Percentiles rank a stretch among this genome's conserved stretches.
phyloP scores from a whole-genome alignment of 2,113 vertebrate species.

The Antennarius striatus region DNA sequence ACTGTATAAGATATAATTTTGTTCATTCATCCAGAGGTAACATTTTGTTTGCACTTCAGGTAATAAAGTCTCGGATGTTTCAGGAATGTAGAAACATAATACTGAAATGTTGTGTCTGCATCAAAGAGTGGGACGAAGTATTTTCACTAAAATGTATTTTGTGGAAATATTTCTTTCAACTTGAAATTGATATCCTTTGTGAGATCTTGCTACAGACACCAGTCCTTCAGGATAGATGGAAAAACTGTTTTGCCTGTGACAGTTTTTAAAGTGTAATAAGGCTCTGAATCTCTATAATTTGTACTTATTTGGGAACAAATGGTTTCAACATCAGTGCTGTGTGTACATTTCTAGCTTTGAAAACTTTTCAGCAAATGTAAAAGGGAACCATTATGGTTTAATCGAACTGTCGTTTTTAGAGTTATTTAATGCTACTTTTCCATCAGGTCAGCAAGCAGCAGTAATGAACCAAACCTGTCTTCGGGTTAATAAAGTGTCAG shows the following conservation, averaged over 20 bases:
- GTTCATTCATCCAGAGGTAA: background rate
- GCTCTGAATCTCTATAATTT: background rate
- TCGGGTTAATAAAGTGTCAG: background rate
- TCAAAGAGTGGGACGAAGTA: background rate
- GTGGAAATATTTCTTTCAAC: background rate
- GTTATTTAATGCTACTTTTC: background rate
- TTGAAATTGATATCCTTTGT: background rate
- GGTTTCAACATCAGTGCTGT: background rate
- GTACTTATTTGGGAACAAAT: background rate
- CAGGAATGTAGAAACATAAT: slow-evolving; percentile 8
- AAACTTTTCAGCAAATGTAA: background rate
- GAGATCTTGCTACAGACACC: background rate
- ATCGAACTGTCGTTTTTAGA: background rate
- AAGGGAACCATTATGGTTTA: too few relatives aligned
- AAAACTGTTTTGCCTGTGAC: too few relatives aligned
- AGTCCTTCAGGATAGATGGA: background rate
- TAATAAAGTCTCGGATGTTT: slow-evolving; percentile 25
- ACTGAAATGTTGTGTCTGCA: background rate
- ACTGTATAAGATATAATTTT: background rate
- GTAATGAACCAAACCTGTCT: background rate
- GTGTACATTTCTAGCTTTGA: background rate
- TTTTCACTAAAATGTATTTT: background rate
- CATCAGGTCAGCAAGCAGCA: background rate
- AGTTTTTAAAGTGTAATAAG: background rate
- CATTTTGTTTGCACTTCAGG: slow-evolving; percentile 6